Base-by-base conservation (phyloP, 2,888 invertebrate species). In the Pasiphila rectangulata region DNA sequence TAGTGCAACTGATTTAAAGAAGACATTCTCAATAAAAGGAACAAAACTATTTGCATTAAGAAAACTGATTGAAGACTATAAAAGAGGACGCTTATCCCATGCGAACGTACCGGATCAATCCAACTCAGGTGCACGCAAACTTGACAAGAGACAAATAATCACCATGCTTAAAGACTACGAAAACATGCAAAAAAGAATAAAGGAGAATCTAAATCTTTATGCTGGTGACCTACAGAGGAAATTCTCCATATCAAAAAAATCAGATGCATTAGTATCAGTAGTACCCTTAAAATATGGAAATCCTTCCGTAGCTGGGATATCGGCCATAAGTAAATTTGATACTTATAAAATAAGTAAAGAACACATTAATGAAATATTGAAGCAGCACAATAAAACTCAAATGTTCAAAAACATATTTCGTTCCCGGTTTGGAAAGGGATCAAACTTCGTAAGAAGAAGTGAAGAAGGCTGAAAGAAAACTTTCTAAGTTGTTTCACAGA, bases 61-160 rank as follows among this genome's bases (percentile, higher is more conserved):
- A 16, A 52, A 56, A 16, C 56, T 66, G 54, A 10, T 63, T 0
- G 35, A 48, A 2, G 64, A 66, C 45, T 62, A 60, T 21, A 56
- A 56, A 27, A 52, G 40, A 37, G 54, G 57, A 3, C 51, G 54
- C 12, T 45, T 63, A 15, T 60, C 63, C 4, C 13, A 51, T 6
- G 42, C 56, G 4, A 51, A 41, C 7, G 4, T 55, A 16, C 49
- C 51, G 6, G 40, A 49, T 6, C 51, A 46, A 16, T 52, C 56
- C 7, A 58, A 56, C 27, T 38, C 49, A 12, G 42, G 54, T 39
- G 6, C 27, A 5, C 57, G 54, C 3, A 46, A 52, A 27, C 54
- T 61, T 4, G 50, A 56, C 29, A 54, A 56, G 40, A 5, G 44
- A 0, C 32, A 38, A 9, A 7, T 57, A n/a, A 25, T 53, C 1